A percentile compares a stretch with the other conserved stretches of the same genome.
phyloP scores from a whole-genome alignment of 2,888 invertebrate genomes.

The Polietes domitor region DNA sequence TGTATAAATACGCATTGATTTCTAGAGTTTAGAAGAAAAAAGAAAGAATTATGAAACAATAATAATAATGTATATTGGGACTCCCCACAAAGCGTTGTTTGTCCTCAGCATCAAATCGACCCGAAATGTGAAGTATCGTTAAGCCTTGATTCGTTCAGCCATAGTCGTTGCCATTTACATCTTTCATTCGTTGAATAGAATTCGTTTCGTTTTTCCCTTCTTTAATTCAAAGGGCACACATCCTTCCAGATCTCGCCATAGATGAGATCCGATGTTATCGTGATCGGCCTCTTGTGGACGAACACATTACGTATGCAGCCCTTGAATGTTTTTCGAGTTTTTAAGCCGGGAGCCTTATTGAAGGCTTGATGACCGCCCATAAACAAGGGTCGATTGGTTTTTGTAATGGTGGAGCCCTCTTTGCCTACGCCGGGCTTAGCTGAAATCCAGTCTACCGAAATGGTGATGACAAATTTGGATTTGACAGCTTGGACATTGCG shows the following conservation, averaged over 20 bases:
- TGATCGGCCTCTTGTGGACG: conserved; percentile 83
- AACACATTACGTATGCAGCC: conserved; percentile 90
- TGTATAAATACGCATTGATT: too few relatives aligned
- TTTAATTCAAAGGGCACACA: conserved; percentile 89
- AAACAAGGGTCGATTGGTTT: conserved; percentile 92
- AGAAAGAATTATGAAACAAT: neutral
- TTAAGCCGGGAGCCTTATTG: conserved; percentile 84
- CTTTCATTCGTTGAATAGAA: neutral
- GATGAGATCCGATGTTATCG: conserved; percentile 83
- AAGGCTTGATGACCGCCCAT: conserved; percentile 92
- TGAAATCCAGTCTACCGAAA: conserved; percentile 92
- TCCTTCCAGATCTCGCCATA: conserved; percentile 89
- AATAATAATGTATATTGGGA: conserved; percentile 5
- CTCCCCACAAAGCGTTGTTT: neutral
- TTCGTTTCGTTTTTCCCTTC: neutral
- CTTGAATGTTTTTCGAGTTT: conserved; percentile 87
- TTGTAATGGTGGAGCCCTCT: conserved; percentile 85
- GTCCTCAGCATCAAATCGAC: conserved; percentile 81
- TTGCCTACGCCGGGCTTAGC: conserved; percentile 87
- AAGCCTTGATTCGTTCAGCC: neutral
- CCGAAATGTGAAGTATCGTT: conserved; percentile 84
- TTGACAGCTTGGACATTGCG: conserved; percentile 92
- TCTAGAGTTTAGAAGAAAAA: neutral
- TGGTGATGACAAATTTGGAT: conserved; percentile 93
- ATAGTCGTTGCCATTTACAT: conserved; percentile 31